Conservation (phyloP, 2,888 invertebrate genomes). For the Argyra leucocephala region DNA sequence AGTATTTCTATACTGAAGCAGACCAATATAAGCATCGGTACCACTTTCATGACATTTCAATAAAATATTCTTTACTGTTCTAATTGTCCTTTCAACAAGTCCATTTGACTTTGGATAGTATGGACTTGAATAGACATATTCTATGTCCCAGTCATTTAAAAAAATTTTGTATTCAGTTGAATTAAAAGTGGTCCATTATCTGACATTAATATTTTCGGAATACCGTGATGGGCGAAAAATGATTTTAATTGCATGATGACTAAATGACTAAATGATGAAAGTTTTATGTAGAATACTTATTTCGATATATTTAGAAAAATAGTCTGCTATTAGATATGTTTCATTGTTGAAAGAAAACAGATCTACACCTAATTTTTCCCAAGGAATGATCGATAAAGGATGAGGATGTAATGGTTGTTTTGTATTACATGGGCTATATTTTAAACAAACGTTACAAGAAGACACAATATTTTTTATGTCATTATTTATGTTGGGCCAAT, state of each 20-base stretch:
- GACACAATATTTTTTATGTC: conserved; percentile 14
- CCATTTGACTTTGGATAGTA: conserved; percentile 14
- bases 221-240: conserved; percentile 17
- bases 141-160: conserved; percentile 8
- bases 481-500: conserved; percentile 16
- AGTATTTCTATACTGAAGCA: conserved; percentile 15
- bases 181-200: conserved; percentile 9
- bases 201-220: conserved; percentile 11
- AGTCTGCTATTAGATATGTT: conserved; percentile 17
- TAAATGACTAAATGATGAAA: not conserved
- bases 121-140: conserved; percentile 14
- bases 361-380: conserved; percentile 16
- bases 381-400: conserved; percentile 9
- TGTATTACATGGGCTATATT: conserved; percentile 24
- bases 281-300: conserved; percentile 9
- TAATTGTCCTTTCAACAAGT: conserved; percentile 14
- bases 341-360: conserved; percentile 14
- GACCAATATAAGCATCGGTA: conserved; percentile 14
- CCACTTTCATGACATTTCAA: conserved; percentile 15
- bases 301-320: conserved; percentile 19
- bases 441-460: conserved; percentile 18
- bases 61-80: conserved; percentile 12
- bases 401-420: conserved; percentile 17
- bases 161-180: conserved; percentile 10
- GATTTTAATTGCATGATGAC: conserved; percentile 17